Conservation (phyloP, 2,797 vertebrate genomes). For the Crenichthys baileyi region DNA sequence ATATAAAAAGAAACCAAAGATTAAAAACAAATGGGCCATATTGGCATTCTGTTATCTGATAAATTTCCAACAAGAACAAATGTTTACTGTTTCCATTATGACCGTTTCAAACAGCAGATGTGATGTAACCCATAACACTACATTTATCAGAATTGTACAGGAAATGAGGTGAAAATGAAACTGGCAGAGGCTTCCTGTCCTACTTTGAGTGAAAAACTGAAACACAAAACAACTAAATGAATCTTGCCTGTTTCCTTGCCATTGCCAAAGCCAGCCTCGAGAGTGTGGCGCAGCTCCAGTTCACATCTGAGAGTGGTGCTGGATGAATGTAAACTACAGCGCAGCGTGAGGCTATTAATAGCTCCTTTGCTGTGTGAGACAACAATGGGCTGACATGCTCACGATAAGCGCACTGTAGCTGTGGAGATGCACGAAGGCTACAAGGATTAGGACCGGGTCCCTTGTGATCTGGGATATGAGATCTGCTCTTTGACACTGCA, state of each 20-base stretch:
- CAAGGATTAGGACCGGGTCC: constrained; percentile 57
- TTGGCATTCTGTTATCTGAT: background rate
- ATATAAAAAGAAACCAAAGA: background rate
- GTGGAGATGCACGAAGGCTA: constrained; percentile 52
- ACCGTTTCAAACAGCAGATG: background rate
- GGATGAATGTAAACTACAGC: constrained; percentile 77
- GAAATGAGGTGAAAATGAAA: constrained; percentile 59
- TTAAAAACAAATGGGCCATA: background rate
- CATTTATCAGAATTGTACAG: constrained; percentile 29
- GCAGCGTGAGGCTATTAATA: constrained; percentile 75
- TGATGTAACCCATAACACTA: background rate
- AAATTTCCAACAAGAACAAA: background rate
- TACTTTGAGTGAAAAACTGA: constrained; percentile 38
- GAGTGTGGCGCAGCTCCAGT: constrained; percentile 57
- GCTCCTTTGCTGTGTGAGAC: constrained; percentile 66
- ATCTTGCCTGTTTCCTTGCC: constrained; percentile 33
- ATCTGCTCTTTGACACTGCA: constrained; percentile 60
- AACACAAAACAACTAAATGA: constrained; percentile 30
- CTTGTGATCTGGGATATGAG: constrained; percentile 55
- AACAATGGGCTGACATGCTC: constrained; percentile 61
- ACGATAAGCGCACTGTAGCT: constrained; percentile 60
- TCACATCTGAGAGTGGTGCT: constrained; percentile 63
- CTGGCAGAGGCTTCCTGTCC: constrained; percentile 64
- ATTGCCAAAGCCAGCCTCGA: constrained; percentile 34
- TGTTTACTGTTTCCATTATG: background rate